These are phyloP conservation scores for Cryptoblepharus egeriae DNA, from an alignment of 2,797 vertebrate species.

Conservation along the genomic window DNA sequence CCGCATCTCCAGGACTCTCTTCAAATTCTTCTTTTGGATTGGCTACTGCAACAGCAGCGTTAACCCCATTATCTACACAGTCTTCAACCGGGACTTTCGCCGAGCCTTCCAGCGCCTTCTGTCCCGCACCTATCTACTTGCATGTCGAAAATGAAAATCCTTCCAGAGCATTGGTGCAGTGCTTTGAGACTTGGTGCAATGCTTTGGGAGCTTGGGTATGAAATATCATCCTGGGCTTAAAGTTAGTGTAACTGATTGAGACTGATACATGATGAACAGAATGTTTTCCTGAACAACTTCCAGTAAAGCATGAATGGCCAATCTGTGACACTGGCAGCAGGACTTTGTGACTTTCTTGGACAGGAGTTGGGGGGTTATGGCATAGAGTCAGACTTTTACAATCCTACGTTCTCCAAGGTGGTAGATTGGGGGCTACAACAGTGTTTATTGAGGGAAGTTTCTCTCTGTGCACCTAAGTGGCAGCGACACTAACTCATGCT, in stretches of 20 bases:
- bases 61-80: constrained; percentile 93
- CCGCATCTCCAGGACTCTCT: constrained; percentile 82
- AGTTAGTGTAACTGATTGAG: background rate
- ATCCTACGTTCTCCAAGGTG: background rate
- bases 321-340: background rate
- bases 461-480: too few species aligned
- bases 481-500: background rate
- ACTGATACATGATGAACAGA: background rate
- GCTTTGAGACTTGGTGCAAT: background rate
- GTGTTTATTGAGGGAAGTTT: too few species aligned
- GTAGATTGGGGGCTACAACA: too few species aligned
- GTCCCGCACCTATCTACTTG: fast-evolving
- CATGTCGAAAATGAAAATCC: constrained; percentile 17
- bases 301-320: background rate
- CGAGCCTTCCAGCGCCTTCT: constrained; percentile 85
- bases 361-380: background rate
- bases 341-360: background rate
- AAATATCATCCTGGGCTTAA: background rate
- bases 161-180: background rate
- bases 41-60: constrained; percentile 94
- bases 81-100: constrained; percentile 93
- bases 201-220: background rate
- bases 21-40: constrained; percentile 94
- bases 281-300: background rate
- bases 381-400: background rate